Conservation (phyloP, 2,113 vertebrate genomes). For the Hypocryptadius cinnamomeus region DNA sequence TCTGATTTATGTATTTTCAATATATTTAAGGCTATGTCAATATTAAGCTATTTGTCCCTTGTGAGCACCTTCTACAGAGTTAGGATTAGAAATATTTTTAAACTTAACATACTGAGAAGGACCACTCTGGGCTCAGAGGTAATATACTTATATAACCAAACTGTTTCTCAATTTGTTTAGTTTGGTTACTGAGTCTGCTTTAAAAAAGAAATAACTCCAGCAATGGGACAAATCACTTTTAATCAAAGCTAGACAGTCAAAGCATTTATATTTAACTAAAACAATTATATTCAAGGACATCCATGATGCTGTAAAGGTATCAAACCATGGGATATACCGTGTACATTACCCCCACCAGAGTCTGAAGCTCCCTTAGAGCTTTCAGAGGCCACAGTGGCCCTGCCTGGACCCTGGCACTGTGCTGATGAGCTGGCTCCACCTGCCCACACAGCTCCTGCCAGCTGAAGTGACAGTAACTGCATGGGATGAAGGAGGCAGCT, state of each 20-base stretch:
- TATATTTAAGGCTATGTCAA: constrained; percentile 71
- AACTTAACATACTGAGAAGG: constrained; percentile 25
- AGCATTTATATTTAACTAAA: neutral
- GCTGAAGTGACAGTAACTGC: neutral
- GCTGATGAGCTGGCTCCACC: neutral
- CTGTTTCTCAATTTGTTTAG: neutral
- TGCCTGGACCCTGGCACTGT: neutral
- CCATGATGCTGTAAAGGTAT: neutral
- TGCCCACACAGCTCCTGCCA: neutral
- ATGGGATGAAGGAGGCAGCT: neutral
- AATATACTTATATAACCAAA: neutral
- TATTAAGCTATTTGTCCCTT: constrained; percentile 69
- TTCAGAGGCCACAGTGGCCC: neutral
- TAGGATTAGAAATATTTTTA: constrained; percentile 55
- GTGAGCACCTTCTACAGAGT: constrained; percentile 56
- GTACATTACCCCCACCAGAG: accelerated
- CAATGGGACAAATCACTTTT: neutral
- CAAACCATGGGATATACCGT: no score
- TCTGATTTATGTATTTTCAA: constrained; percentile 69
- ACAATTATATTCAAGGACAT: neutral
- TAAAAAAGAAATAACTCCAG: neutral
- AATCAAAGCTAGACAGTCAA: neutral
- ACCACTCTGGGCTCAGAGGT: neutral
- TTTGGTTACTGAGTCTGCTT: neutral
- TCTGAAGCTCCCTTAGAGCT: neutral